Evolutionary conservation across 37 sponge, comb jelly and placozoan genomes (phyloP), one percentile per base, ranked within the genome.

Genomic region (Axinella damicornis): DNA sequence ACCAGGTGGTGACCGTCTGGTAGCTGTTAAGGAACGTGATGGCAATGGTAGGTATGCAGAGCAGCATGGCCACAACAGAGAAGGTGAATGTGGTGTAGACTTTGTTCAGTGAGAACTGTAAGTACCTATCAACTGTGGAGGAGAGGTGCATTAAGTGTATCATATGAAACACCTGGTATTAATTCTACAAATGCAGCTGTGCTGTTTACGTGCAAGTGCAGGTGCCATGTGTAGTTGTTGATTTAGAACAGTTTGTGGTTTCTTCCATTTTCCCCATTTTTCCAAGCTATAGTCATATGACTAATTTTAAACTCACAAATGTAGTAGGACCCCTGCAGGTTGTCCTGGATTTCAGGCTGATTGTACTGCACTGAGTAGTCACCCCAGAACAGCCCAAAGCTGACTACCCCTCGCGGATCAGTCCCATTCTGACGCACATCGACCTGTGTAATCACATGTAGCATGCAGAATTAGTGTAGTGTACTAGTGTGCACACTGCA

Each of bases 11-110:
- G n/a, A 87, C 86, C 20, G 85, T 66, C 57, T 87, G 88, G 36
- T 87, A 91, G 69, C 92, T 80, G 80, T 91, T 95, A 41, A 91
- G 31, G 55, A 91, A 76, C 14, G 88, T 73, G 65, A 95, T 34
- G 34, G 33, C 39, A 39, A 81, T 46, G 13, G 80, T 80, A 0
- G 69, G 37, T 0, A 87, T 17, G 55, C 79, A 82, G 72, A 78
- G 62, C 5, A 79, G n/a, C 14, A 94, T 77, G 16, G 91, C 78
- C 27, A 83, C 52, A 15, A 78, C 24, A 19, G 80, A 38, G 55
- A 83, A 39, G 12, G 74, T 66, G 53, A 90, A 78, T 28, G 83
- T 72, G 14, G 85, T 58, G 18, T 81, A 65, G 27, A 93, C 34
- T 22, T 69, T 61, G 41, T 35, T 33, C n/a, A 84, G 46, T 53